Base-by-base conservation (phyloP, 2,797 vertebrate genomes). In the Podarcis siculus region DNA sequence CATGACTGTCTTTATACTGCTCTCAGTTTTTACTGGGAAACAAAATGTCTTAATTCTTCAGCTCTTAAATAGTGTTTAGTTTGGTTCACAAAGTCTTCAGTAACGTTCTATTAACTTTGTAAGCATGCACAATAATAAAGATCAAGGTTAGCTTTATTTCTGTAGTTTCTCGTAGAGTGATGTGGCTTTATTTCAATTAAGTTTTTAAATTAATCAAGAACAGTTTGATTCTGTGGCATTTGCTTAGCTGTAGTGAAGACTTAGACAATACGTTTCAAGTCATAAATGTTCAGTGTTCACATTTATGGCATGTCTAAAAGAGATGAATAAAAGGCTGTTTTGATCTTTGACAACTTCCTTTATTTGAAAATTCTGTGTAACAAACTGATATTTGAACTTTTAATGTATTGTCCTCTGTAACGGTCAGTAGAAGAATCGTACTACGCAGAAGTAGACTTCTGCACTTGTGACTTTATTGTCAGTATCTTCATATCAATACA, bases 1-100 rank as follows among this genome's bases (percentile, higher is more conserved):
- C 86, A 64, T 92, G 69, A 86, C 89, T 92, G 91, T 95, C 89
- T 95, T 89, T 91, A 84, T 92, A 89, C 79, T 90, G 61, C 87
- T 91, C 79, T 91, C 21, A 42, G 49, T 0, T 89, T 93, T 93
- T 91, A 88, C 81, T 92, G 89, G 85, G 75, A 78, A 88, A 39
- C 72, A 92, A 89, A 86, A 73, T 88, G 82, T 91, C 87, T 87
- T 91, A 76, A 69, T 83, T 85, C 72, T 80, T 80, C 64, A 21
- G 23, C 37, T 89, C 42, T 91, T 84, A 92, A 93, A 85, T 86
- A 79, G 67, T 89, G 83, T 49, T 67, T 87, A 86, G 39, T 88
- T 79, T 86, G 42, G 64, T 75, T 86, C 61, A 85, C 71, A 75
- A 79, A 81, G 42, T 82, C 23, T 81, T 80, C 61, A 39, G 49